phyloP scores from a whole-genome alignment of 2,888 invertebrate species.

The Caenorhabditis imperialis region DNA sequence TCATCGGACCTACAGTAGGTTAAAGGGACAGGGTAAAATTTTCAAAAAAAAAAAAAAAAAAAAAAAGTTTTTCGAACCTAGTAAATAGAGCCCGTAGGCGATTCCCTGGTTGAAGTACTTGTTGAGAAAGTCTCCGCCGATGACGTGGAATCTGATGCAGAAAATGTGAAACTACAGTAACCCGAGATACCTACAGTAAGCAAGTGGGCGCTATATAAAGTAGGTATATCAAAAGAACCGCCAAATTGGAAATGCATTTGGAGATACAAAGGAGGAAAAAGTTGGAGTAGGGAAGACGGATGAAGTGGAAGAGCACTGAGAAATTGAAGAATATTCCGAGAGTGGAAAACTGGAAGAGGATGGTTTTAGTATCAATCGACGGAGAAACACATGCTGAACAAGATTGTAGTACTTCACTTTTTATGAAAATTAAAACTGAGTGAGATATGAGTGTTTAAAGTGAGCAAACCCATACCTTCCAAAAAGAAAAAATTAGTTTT shows the following conservation, averaged over 20 bases:
- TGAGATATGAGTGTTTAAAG: no score
- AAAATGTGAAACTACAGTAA: not conserved
- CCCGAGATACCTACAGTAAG: no score
- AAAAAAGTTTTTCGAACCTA: no score
- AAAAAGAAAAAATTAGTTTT: no score
- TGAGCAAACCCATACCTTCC: no score
- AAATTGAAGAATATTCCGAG: conserved; percentile 3
- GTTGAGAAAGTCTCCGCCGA: not conserved
- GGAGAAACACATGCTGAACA: no score
- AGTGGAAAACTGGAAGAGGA: not conserved
- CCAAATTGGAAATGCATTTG: conserved; percentile 5
- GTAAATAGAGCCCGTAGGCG: no score
- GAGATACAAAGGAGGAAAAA: not conserved
- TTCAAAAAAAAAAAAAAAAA: no score
- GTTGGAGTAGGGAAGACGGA: not conserved
- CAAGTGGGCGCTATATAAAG: not conserved
- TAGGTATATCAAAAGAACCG: not conserved
- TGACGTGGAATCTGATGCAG: conserved; percentile 2
- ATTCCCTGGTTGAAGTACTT: conserved; percentile 21
- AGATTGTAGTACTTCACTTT: no score
- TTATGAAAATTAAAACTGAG: no score
- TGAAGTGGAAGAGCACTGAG: not conserved
- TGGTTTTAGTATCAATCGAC: no score
- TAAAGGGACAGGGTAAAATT: conserved; percentile 5
- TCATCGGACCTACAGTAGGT: conserved; percentile 35